Conservation (phyloP, 2,888 invertebrate species). For the Metopia argyrocephala region DNA sequence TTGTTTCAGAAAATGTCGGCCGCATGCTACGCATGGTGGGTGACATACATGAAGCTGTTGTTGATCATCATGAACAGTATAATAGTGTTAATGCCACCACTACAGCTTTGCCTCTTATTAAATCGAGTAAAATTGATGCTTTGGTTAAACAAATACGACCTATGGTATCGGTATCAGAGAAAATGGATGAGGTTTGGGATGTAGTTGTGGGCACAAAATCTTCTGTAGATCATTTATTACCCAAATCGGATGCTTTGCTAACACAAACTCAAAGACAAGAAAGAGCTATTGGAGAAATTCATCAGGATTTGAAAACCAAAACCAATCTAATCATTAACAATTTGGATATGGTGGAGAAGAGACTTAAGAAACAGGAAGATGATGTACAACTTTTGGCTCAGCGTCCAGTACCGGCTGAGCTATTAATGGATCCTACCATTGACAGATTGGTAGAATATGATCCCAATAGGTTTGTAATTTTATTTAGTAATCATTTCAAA, state of each 20-base stretch:
- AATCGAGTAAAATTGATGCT: slow-evolving; percentile 87
- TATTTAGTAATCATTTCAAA: background rate
- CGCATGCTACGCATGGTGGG: slow-evolving; percentile 88
- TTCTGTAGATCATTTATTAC: slow-evolving; percentile 90
- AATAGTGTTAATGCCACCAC: slow-evolving; percentile 80
- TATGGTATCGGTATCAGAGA: slow-evolving; percentile 90
- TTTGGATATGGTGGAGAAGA: slow-evolving; percentile 90
- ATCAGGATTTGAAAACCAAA: slow-evolving; percentile 88
- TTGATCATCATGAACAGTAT: slow-evolving; percentile 84
- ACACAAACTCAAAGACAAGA: slow-evolving; percentile 93
- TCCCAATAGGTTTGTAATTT: slow-evolving; percentile 81
- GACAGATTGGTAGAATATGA: slow-evolving; percentile 89
- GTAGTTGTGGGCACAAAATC: slow-evolving; percentile 93
- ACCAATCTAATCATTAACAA: slow-evolving; percentile 93
- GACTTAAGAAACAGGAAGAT: slow-evolving; percentile 90
- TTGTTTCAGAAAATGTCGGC: slow-evolving; percentile 89
- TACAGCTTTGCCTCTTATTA: slow-evolving; percentile 81
- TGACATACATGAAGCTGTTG: slow-evolving; percentile 90
- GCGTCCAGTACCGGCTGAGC: slow-evolving; percentile 86
- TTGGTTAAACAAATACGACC: slow-evolving; percentile 90
- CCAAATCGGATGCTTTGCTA: slow-evolving; percentile 90
- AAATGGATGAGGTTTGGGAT: slow-evolving; percentile 95
- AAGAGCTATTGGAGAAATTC: slow-evolving; percentile 91
- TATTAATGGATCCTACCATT: slow-evolving; percentile 87
- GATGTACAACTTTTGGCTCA: slow-evolving; percentile 89